A percentile compares a stretch with the other conserved stretches of the same genome.
Evolutionary conservation across 2,888 invertebrate species (phyloP).

Genomic region (Cantharis rustica): DNA sequence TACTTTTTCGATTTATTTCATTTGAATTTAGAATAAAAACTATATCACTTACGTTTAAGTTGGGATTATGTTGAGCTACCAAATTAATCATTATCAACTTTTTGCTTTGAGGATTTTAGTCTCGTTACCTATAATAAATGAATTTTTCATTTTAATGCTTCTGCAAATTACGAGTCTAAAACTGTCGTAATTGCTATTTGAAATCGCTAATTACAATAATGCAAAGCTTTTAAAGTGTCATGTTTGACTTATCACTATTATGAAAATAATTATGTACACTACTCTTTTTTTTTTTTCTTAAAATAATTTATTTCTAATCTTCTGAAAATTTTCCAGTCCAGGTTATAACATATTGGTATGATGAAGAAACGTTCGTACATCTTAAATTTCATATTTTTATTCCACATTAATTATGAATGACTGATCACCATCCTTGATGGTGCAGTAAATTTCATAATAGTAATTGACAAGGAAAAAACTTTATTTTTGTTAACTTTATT

Average conservation of each 20-base stretch:
- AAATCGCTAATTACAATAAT: background rate
- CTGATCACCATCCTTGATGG: background rate
- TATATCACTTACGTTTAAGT: too few species aligned
- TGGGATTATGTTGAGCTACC: background rate
- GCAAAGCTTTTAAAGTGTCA: background rate
- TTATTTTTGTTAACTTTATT: background rate
- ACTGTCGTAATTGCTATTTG: background rate
- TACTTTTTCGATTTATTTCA: too few species aligned
- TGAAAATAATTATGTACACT: background rate
- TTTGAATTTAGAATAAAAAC: too few species aligned
- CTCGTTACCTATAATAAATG: background rate
- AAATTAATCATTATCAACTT: background rate
- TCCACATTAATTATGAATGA: background rate
- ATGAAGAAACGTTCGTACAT: background rate
- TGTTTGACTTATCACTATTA: background rate
- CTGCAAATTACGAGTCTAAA: background rate
- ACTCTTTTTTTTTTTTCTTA: background rate
- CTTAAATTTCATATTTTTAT: background rate
- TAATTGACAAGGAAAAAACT: background rate
- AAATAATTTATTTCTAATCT: background rate
- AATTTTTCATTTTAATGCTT: background rate
- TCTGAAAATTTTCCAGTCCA: background rate
- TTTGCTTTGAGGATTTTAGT: background rate
- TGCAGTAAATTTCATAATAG: background rate
- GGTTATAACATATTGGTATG: background rate